Conservation (phyloP, 2,113 vertebrate species). For the Setophaga petechia region DNA sequence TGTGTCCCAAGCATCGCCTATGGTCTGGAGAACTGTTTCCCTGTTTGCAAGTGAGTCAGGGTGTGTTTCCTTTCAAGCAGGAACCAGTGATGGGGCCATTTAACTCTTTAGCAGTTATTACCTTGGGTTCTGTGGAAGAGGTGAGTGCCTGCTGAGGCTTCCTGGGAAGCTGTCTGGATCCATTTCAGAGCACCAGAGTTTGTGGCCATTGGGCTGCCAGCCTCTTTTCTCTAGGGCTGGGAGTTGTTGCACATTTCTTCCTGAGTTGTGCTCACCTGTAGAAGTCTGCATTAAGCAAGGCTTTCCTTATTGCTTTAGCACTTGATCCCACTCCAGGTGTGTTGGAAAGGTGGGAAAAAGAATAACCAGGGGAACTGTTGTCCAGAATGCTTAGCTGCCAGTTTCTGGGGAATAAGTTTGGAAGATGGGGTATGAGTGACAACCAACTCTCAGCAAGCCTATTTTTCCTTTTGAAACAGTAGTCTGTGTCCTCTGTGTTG, state of each 20-base stretch:
- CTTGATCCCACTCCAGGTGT: not conserved
- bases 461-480: not conserved
- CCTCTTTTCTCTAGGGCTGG: not conserved
- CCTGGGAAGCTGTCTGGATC: not conserved
- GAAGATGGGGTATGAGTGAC: not conserved
- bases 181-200: not conserved
- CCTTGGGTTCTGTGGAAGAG: not conserved
- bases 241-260: not conserved
- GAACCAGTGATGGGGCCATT: not conserved
- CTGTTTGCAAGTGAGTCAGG: not conserved
- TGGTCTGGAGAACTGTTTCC: not conserved
- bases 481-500: accelerated
- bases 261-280: not conserved
- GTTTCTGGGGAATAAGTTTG: not conserved
- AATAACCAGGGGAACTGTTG: not conserved
- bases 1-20: not conserved
- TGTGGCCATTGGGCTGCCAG: not conserved
- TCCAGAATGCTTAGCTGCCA: not conserved
- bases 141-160: not conserved
- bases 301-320: not conserved
- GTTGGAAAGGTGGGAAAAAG: not conserved
- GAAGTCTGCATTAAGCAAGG: not conserved
- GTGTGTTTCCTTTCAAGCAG: not conserved
- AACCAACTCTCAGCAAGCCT: not conserved
- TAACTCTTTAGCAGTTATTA: not conserved